Evolutionary conservation across 2,113 vertebrate genomes (phyloP), one percentile per base, ranked within the genome.

Genomic region (Phylloscopus whistleri): DNA sequence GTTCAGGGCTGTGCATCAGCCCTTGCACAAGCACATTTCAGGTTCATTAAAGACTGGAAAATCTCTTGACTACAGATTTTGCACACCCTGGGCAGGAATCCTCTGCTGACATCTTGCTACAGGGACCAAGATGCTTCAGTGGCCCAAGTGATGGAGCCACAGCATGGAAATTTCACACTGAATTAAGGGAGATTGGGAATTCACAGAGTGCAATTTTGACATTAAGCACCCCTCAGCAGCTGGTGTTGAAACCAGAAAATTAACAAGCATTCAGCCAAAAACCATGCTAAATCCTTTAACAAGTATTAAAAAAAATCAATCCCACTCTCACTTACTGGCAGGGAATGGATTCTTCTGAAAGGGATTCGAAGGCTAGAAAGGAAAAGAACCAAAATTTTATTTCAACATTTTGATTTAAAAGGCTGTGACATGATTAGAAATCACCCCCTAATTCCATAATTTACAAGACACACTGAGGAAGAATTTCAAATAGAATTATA

Each of bases 251-350:
- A 52, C 9, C 56, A 46, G 52, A 52, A 86, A 74, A 90, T n/a
- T 28, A 74, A 30, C 52, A 55, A 43, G n/a, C 11, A 35, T 35
- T 64, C 58, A 73, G 11, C 13, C 33, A 31, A 53, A 49, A 59
- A 67, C 19, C 33, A 23, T 2, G 30, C 16, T 12, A 48, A 80
- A 58, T 6, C 24, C 33, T 93, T 68, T 8, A 41, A 27, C 20
- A 15, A 16, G 33, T 64, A 10, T 16, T 21, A 46, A 46, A 13
- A n/a, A 26, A 6, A 41, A 28, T 15, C 62, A 33, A 10, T 4
- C 73, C 64, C 62, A 41, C 35, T 39, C 72, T 62, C 53, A 96
- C 98, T 98, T 96, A 98, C 98, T 13, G 98, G 98, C 62, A 98
- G 86, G 2, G 97, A 98, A 35, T 96, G 94, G 52, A 98, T 98